Evolutionary conservation across 2,797 vertebrate species (phyloP), one percentile per base, ranked within the genome.

Genomic region (Telmatherina bonti): DNA sequence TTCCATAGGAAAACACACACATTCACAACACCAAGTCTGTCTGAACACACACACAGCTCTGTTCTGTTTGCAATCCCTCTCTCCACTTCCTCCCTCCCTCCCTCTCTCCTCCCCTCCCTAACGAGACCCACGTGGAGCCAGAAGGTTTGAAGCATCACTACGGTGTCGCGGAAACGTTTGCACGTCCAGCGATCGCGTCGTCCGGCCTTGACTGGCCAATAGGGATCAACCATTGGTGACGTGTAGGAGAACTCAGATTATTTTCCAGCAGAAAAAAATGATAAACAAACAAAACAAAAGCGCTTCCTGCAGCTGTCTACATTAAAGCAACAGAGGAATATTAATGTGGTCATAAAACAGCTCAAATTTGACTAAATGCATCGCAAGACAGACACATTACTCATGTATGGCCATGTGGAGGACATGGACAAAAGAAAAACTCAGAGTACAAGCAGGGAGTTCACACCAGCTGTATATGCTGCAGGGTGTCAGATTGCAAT

Each of bases 81-180:
- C 35, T 43, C 35, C 67, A 60, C 47, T 58, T 49, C 67, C 78
- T 58, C 74, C 67, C 64, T 36, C 52, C 15, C 60, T 57, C 53
- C 11, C 59, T 59, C 65, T 41, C 60, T 58, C 33, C 38, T 30
- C 54, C 52, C 56, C 58, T 31, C 61, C 36, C 55, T 89, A 86
- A 91, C 81, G 76, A 88, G 84, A 85, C 73, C 85, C 88, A 84
- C 89, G 89, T 90, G 90, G 83, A 66, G 74, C 81, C 77, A 72
- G 75, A 15, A 79, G 69, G 76, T 57, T 18, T 2, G 59, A 85
- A 70, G 56, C 77, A 58, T 79, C 59, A 29, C 58, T 45, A 33
- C 53, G 64, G 27, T 64, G 60, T 74, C 62, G 22, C 77, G 10
- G 36, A 54, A 38, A 33, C 2, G 38, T 49, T 57, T 69, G 15